phyloP scores from a whole-genome alignment of 2,888 invertebrate species.

The Theretra japonica region DNA sequence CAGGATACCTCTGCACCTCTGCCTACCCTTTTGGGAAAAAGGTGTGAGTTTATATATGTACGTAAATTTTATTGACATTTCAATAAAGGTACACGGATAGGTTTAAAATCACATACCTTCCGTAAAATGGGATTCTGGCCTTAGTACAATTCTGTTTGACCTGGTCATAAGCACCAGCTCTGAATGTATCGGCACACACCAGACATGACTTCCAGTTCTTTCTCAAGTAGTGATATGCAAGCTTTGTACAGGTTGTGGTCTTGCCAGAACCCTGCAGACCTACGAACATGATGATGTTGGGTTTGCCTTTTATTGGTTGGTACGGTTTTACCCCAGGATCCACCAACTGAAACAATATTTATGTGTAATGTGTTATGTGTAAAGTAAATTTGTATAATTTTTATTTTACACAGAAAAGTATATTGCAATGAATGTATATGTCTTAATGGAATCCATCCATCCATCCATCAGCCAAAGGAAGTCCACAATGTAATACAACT shows the following conservation, averaged over 20 bases:
- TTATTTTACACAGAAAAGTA: no score
- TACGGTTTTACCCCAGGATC: constrained; percentile 99
- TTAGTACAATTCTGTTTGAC: constrained; percentile 99
- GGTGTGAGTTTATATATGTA: no score
- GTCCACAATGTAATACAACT: no score
- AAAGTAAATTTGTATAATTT: neutral
- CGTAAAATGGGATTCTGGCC: constrained; percentile 99
- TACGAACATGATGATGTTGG: constrained; percentile 99
- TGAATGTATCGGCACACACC: constrained; percentile 99
- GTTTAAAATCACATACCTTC: constrained; percentile 87
- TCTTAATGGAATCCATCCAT: no score
- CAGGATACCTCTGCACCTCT: no score
- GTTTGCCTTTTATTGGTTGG: constrained; percentile 96
- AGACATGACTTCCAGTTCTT: constrained; percentile 99
- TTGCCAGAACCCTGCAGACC: constrained; percentile 99
- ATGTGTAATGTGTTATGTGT: constrained; percentile 3
- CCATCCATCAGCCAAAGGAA: no score
- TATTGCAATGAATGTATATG: no score
- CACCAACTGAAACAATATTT: constrained; percentile 87
- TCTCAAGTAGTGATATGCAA: constrained; percentile 99
- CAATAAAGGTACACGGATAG: no score
- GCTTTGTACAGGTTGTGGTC: constrained; percentile 99
- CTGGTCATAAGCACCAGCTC: constrained; percentile 99
- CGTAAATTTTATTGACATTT: no score
- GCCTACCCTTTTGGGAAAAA: no score